Evolutionary conservation across 2,888 invertebrate species (phyloP).

Genomic region (Meta bourneti): DNA sequence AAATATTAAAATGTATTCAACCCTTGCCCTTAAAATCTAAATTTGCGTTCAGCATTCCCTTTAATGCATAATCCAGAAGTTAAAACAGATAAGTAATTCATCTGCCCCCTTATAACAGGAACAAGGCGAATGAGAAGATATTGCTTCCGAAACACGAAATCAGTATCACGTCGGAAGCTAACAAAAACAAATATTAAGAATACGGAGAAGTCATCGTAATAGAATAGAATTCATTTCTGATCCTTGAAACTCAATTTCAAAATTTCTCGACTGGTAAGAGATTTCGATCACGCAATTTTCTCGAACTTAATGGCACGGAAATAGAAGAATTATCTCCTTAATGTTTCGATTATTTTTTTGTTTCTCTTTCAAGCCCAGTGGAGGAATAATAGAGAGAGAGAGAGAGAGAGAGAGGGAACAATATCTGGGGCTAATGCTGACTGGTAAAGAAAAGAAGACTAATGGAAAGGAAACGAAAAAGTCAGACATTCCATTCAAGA

Average conservation of each 20-base stretch:
- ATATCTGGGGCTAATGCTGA: not conserved
- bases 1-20: too few relatives aligned
- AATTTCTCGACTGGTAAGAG: slow-evolving; percentile 3
- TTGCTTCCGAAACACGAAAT: not conserved
- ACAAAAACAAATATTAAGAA: not conserved
- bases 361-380: slow-evolving; percentile 8
- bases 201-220: not conserved
- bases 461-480: not conserved
- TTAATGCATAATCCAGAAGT: too few relatives aligned
- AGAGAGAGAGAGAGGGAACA: too few relatives aligned
- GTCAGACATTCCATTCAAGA: too few relatives aligned
- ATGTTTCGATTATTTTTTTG: slow-evolving; percentile 15
- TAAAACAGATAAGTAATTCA: too few relatives aligned
- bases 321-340: slow-evolving; percentile 56
- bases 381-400: slow-evolving; percentile 26
- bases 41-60: too few relatives aligned
- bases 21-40: too few relatives aligned
- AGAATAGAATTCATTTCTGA: not conserved
- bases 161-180: not conserved
- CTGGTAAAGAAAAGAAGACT: not conserved
- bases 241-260: slow-evolving; percentile 21
- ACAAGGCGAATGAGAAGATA: not conserved
- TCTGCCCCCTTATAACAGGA: not conserved
- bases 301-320: slow-evolving; percentile 49
- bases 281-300: slow-evolving; percentile 57